Evolutionary conservation across 2,797 vertebrate genomes (phyloP), one percentile per base, ranked within the genome.

Genomic region (Chlorospingus flavigularis): DNA sequence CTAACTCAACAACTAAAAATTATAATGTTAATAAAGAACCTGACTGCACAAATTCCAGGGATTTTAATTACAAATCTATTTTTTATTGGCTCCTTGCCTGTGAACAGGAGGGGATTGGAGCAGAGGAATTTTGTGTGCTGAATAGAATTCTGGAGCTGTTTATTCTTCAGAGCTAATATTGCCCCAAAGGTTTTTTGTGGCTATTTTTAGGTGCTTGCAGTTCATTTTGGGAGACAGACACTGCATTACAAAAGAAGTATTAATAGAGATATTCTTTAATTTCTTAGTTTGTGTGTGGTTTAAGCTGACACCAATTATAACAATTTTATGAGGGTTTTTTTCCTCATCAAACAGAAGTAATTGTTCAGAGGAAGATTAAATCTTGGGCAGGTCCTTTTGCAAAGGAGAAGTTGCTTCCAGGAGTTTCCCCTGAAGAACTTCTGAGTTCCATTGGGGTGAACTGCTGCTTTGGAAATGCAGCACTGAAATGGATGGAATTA

Each of bases 171-270:
- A 83, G 73, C 25, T 54, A 83, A 63, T 63, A 11, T 39, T 89
- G 51, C 91, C 80, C 61, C 48, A 37, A 57, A 82, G 51, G 43
- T 19, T 37, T 84, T 18, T 42, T 17, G 48, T 60, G 81, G 47
- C 75, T 96, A 71, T 94, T 94, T 95, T 95, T 94, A 84, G 78
- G 43, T 79, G 45, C 57, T 84, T 53, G 70, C 58, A 85, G 79
- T 90, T 87, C 75, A 76, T 89, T 83, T 80, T 65, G 84, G 78
- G 74, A 84, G 66, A 78, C 9, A 88, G 83, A 73, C 39, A 23
- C 11, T 58, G 47, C 31, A 73, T 82, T 77, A 93, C 58, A 84
- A 80, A 93, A 57, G 25, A 8, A 35, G 11, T 19, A 86, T 47
- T 79, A 82, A 89, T 35, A 84, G 75, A 92, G 81, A 39, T 54